Conservation (phyloP, 2,113 vertebrate species). For the Hippocampus abdominalis region DNA sequence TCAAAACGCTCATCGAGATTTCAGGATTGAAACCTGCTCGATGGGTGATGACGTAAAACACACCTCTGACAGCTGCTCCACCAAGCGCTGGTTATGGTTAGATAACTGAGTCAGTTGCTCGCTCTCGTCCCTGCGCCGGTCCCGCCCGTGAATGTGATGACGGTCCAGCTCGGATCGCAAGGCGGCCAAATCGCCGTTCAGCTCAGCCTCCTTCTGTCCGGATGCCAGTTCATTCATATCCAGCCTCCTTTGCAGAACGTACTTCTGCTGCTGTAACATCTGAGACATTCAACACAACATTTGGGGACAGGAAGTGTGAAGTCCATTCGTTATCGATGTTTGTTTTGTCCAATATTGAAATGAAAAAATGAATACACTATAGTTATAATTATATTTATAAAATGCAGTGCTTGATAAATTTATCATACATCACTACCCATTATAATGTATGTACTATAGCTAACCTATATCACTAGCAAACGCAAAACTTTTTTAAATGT, state of each 20-base stretch:
- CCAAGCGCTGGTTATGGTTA: constrained; percentile 75
- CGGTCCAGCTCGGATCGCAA: constrained; percentile 62
- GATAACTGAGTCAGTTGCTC: constrained; percentile 71
- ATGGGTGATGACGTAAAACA: constrained; percentile 6
- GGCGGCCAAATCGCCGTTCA: constrained; percentile 56
- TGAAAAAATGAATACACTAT: neutral
- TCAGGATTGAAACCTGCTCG: neutral
- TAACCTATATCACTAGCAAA: no score
- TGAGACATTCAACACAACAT: constrained; percentile 32
- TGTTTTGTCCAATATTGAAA: neutral
- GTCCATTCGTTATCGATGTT: neutral
- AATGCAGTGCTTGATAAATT: neutral
- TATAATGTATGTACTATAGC: no score
- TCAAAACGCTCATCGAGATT: neutral
- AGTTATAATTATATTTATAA: neutral
- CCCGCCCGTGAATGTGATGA: constrained; percentile 61
- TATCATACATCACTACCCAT: no score
- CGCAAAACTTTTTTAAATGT: no score
- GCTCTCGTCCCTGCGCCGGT: constrained; percentile 65
- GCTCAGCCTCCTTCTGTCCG: constrained; percentile 68
- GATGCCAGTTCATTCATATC: constrained; percentile 66
- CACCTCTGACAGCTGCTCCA: constrained; percentile 78
- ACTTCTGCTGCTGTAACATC: constrained; percentile 71
- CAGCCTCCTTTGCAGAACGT: constrained; percentile 66
- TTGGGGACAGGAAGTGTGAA: neutral